Evolutionary conservation across 2,888 invertebrate genomes (phyloP).

Genomic region (Volucella bombylans): DNA sequence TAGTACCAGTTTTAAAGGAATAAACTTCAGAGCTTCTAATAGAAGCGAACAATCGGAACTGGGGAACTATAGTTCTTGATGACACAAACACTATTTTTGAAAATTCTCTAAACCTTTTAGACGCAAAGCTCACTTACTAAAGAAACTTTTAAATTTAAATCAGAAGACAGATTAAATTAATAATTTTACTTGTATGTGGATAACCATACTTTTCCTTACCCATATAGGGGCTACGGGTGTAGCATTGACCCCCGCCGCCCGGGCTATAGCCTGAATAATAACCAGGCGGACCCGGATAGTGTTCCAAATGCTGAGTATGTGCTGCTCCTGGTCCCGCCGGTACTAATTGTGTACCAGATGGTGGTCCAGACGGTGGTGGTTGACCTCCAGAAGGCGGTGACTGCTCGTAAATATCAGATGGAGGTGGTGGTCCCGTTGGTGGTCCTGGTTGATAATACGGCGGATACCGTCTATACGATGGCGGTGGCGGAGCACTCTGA

Average conservation of each 20-base stretch:
- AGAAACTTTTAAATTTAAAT: slow-evolving; percentile 1
- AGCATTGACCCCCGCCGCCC: slow-evolving; percentile 83
- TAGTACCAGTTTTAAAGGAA: no score
- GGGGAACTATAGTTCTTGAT: neutral
- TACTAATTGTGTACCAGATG: slow-evolving; percentile 82
- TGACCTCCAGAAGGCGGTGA: slow-evolving; percentile 75
- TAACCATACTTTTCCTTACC: slow-evolving; percentile 83
- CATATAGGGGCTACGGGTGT: slow-evolving; percentile 84
- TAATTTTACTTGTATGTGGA: slow-evolving; percentile 64
- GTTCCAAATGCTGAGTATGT: slow-evolving; percentile 83
- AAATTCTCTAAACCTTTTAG: neutral
- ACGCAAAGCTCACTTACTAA: neutral
- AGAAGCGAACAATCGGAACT: no score
- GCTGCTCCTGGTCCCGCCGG: slow-evolving; percentile 81
- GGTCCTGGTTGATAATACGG: slow-evolving; percentile 79
- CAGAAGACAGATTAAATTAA: slow-evolving; percentile 9
- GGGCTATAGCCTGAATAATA: slow-evolving; percentile 85
- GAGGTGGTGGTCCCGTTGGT: slow-evolving; percentile 76
- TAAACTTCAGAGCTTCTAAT: no score
- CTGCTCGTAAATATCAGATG: slow-evolving; percentile 81
- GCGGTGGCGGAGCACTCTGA: slow-evolving; percentile 81
- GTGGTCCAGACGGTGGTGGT: slow-evolving; percentile 75
- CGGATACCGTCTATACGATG: slow-evolving; percentile 79
- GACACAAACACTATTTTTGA: neutral
- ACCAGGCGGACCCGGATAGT: slow-evolving; percentile 84